Evolutionary conservation across 2,113 vertebrate species (phyloP).

Genomic region (Gasterosteus aculeatus): DNA sequence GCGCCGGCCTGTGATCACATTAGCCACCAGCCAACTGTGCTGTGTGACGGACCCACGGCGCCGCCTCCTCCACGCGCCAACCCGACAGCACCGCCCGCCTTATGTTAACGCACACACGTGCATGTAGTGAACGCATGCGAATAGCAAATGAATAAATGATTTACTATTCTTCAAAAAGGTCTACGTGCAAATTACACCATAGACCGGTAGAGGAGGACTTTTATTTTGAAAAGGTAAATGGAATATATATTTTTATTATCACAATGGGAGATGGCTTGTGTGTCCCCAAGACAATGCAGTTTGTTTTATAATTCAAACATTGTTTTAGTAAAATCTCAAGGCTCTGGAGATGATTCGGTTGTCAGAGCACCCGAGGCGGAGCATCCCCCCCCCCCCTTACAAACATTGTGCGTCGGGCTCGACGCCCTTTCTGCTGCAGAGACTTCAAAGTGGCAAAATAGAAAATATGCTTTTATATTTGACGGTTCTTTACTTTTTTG

Average conservation of each 20-base stretch:
- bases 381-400: conserved; percentile 26
- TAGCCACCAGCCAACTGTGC: conserved; percentile 62
- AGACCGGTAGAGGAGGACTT: too few relatives aligned
- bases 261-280: conserved; percentile 35
- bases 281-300: conserved; percentile 17
- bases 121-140: not conserved
- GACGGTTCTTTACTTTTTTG: not conserved
- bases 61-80: conserved; percentile 56
- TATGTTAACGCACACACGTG: not conserved
- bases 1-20: conserved; percentile 74
- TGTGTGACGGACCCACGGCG: conserved; percentile 60
- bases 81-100: conserved; percentile 18
- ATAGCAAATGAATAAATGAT: not conserved
- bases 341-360: conserved; percentile 33
- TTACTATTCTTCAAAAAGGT: too few relatives aligned
- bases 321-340: conserved; percentile 36
- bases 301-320: conserved; percentile 35
- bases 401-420: conserved; percentile 30
- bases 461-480: not conserved
- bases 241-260: not conserved
- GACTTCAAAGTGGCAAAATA: not conserved
- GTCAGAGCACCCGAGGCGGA: conserved; percentile 39
- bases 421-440: conserved; percentile 19
- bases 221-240: too few relatives aligned
- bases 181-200: too few relatives aligned